Base-by-base conservation (phyloP, 2,797 vertebrate species). In the Myotis myotis region DNA sequence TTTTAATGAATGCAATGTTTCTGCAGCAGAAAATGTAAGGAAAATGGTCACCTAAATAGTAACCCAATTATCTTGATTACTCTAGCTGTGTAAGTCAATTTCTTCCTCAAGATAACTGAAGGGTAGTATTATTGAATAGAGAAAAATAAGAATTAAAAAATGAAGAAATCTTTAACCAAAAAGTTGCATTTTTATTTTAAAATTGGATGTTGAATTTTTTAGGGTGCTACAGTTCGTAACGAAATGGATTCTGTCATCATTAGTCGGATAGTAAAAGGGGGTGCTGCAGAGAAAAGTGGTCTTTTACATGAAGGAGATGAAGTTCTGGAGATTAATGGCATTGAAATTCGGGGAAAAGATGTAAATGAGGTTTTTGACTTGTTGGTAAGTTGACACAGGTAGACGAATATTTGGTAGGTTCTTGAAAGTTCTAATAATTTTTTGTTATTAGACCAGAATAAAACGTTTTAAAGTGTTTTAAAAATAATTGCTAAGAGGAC, bases 321-420 rank as follows among this genome's bases (percentile, higher is more conserved):
- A 98, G 99, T 99, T 98, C 98, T 99, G 94, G 99, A 99, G 97
- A 99, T 99, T 96, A 99, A 99, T 47, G 99, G 99, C 76, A 98
- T 99, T 95, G 98, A 99, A 62, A 99, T 99, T 87, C 99, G 99
- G 57, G 99, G 99, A 55, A 99, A 99, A 98, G 99, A 99, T 85
- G 98, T 99, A 97, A 99, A 99, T 97, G 99, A 99, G 93, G 99
- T 99, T 95, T 99, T 99, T 86, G 99, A 99, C 95, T 97, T 99
- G 91, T 97, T 99, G 99, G 99, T 99, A 95, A 98, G 99, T 97
- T 96, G 72, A 76, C 2, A 66, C 17, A 51, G 25, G 23, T 93
- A 71, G 1, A 93, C 60, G 89, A 95, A 94, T 93, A 74, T 89
- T 47, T 28, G 30, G 44, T 84, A 87, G 38, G 3, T 81, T 74